Percentiles rank a stretch among this genome's conserved stretches.
phyloP scores from a whole-genome alignment of 2,888 invertebrate species.

The Salpingus planirostris region DNA sequence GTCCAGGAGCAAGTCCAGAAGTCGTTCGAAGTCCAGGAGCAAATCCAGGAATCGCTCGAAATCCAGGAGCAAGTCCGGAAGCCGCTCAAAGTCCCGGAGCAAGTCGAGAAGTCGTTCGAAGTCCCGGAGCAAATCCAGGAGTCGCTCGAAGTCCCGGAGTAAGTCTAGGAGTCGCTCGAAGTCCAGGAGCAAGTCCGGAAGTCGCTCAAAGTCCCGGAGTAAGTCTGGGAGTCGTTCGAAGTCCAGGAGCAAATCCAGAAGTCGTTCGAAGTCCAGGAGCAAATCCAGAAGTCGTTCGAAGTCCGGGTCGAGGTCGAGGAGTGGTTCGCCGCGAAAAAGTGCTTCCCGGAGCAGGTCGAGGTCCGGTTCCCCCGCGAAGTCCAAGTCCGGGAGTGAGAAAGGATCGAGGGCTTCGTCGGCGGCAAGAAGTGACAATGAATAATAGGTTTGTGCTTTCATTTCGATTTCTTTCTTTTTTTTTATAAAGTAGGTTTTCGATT shows the following conservation, averaged over 20 bases:
- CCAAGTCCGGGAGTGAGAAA: constrained; percentile 10
- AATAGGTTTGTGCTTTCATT: no score
- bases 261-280: constrained; percentile 34
- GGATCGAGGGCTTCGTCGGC: constrained; percentile 13
- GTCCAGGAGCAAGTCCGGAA: constrained; percentile 33
- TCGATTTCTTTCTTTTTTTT: no score
- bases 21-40: constrained; percentile 34
- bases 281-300: constrained; percentile 18
- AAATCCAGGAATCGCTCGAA: constrained; percentile 39
- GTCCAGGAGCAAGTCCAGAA: constrained; percentile 37
- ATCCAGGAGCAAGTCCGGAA: constrained; percentile 25
- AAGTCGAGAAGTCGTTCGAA: constrained; percentile 31
- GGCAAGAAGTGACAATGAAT: constrained; percentile 15
- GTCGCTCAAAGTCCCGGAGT: no score
- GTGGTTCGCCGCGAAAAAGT: constrained; percentile 10
- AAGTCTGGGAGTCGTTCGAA: constrained; percentile 26
- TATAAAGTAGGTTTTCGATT: no score
- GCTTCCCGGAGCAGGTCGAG: constrained; percentile 8
- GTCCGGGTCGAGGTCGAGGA: constrained; percentile 4
- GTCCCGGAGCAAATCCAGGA: constrained; percentile 19
- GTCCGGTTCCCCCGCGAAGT: constrained; percentile 9
- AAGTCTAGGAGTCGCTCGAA: constrained; percentile 29
- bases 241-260: constrained; percentile 29
- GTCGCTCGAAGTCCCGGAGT: constrained; percentile 14
- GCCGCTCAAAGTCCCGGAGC: constrained; percentile 24